These are phyloP conservation scores for Platysternon megacephalum DNA, from an alignment of 2,113 vertebrate genomes.

Conservation along the genomic window DNA sequence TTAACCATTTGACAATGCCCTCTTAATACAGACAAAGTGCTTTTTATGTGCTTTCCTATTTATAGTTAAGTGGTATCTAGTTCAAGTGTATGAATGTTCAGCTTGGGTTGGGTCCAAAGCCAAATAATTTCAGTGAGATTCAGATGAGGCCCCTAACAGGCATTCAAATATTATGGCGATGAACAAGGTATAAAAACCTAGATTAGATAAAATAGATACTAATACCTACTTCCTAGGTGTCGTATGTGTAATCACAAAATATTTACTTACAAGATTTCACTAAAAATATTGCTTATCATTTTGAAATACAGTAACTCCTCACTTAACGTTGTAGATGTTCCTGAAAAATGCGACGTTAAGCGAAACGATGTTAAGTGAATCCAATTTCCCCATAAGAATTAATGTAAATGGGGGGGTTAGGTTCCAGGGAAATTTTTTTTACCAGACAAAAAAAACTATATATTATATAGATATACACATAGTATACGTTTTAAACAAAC, in stretches of 20 bases:
- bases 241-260: neutral
- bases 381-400: too few species aligned
- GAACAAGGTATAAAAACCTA: neutral
- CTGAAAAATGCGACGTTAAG: too few species aligned
- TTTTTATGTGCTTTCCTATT: neutral
- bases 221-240: neutral
- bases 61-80: neutral
- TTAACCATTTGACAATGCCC: neutral
- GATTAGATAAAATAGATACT: neutral
- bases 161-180: neutral
- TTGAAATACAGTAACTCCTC: neutral
- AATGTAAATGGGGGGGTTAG: too few species aligned
- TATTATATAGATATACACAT: too few species aligned
- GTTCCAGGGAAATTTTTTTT: too few species aligned
- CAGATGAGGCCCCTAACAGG: neutral
- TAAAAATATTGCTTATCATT: neutral
- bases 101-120: neutral
- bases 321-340: too few species aligned
- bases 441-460: too few species aligned
- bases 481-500: too few species aligned
- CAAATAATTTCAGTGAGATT: neutral
- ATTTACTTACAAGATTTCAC: neutral
- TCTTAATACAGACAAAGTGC: fast-evolving
- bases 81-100: neutral
- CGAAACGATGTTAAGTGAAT: too few species aligned